A percentile compares a stretch with the other conserved stretches of the same genome.
Evolutionary conservation across 2,888 invertebrate genomes (phyloP).

Genomic region (Sarcophaga carnaria): DNA sequence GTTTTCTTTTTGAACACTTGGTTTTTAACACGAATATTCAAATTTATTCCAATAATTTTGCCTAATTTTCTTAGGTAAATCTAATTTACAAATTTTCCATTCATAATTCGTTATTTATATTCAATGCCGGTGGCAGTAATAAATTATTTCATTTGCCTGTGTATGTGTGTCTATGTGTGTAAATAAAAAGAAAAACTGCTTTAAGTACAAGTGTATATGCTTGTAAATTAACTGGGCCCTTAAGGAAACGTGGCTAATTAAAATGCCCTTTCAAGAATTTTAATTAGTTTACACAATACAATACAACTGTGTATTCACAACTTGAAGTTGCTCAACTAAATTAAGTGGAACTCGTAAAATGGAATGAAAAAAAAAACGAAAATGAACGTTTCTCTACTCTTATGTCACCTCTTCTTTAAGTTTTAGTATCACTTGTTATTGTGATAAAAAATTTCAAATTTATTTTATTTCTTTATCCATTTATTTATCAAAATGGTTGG

Average conservation of each 20-base stretch:
- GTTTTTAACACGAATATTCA: too few relatives aligned
- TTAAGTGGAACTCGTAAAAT: not conserved
- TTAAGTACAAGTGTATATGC: not conserved
- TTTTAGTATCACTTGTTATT: conserved; percentile 3
- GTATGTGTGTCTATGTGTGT: not conserved
- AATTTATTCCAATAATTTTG: too few relatives aligned
- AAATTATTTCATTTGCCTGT: not conserved
- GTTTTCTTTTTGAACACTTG: too few relatives aligned
- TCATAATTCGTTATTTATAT: not conserved
- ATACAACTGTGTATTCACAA: conserved; percentile 6
- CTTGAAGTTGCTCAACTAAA: not conserved
- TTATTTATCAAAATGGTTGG: too few relatives aligned
- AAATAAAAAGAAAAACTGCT: not conserved
- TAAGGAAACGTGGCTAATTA: conserved; percentile 33
- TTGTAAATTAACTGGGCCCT: conserved; percentile 30
- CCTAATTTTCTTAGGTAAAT: too few relatives aligned
- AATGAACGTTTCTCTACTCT: not conserved
- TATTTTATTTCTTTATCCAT: conserved; percentile 3
- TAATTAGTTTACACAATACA: conserved; percentile 17
- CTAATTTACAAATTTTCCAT: not conserved
- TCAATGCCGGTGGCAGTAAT: not conserved
- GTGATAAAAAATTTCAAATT: conserved; percentile 39
- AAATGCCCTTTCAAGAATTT: conserved; percentile 38
- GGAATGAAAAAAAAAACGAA: not conserved
- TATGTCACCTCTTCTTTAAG: not conserved